Base-by-base conservation (phyloP, 2,113 vertebrate species). In the Alligator sinensis region DNA sequence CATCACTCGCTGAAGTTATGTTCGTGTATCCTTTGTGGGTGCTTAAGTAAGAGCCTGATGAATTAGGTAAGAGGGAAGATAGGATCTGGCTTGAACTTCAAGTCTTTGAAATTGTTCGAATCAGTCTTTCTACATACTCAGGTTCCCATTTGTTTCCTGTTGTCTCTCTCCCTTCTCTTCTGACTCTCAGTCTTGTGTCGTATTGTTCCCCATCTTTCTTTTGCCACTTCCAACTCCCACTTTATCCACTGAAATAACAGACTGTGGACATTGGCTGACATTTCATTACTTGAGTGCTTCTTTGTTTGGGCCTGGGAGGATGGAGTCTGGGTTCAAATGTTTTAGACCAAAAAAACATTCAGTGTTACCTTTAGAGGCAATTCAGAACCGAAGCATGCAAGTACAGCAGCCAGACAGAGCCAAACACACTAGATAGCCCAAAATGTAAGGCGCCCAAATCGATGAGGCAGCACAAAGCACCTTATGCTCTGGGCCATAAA, bases 71-170 rank as follows among this genome's bases (percentile, higher is more conserved):
- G 83, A 63, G 72, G 47, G 27, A 66, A n/a, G 77, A n/a, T 1
- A 62, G n/a, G 60, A 34, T 54, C 2, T 1, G 2, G 4, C 7
- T 21, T 66, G 58, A 72, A 55, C 47, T 5, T 18, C 0, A 0
- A 12, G n/a, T 38, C 8, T 64, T 68, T 70, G 3, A 85, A 89
- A 28, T 11, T 58, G 61, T 28, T 57, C 4, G 0, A 21, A 18
- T 38, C 55, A 80, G 55, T 30, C 14, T 4, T 58, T 1, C 28
- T 47, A 3, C 6, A 1, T 0, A 1, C 59, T 72, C 70, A 2
- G 4, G 34, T 79, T 62, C 61, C 47, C 0, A 0, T 12, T 86
- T 18, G 1, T 63, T 68, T n/a, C 5, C 0, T 0, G 2, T 13
- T 38, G 86, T 24, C n/a, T 11, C 3, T 19, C 28, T 54, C 11